A percentile compares a stretch with the other conserved stretches of the same genome.
These are phyloP conservation scores for Eospalax fontanierii DNA, from an alignment of 2,797 vertebrate genomes.

Conservation along the genomic window DNA sequence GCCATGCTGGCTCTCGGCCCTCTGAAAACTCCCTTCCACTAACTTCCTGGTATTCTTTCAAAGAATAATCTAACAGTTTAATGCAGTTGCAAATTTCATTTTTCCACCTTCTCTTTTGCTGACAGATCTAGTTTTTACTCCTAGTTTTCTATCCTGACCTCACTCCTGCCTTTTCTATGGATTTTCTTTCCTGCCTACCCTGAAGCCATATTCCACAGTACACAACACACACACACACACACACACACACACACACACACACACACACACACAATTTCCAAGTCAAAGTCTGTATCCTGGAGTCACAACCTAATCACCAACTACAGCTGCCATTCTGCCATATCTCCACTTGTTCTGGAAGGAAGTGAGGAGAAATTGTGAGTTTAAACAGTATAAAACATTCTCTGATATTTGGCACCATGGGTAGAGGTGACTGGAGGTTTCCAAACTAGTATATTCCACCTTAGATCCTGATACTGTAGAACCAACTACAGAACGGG, in stretches of 20 bases:
- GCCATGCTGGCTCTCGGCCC: neutral
- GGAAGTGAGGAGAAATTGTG: neutral
- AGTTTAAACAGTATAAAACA: neutral
- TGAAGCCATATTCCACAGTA: neutral
- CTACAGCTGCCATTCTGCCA: neutral
- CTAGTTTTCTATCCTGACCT: constrained; percentile 17
- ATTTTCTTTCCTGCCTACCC: neutral
- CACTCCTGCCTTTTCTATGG: no score
- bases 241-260: neutral
- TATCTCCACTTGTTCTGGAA: neutral
- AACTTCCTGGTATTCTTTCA: neutral
- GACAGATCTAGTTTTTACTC: neutral
- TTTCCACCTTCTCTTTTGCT: neutral
- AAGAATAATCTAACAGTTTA: neutral
- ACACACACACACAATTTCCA: neutral
- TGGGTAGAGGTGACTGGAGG: neutral
- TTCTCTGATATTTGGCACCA: neutral
- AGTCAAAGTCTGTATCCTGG: neutral
- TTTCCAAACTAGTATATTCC: neutral
- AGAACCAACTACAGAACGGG: neutral
- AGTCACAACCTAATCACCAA: neutral
- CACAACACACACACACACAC: neutral
- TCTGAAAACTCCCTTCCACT: neutral
- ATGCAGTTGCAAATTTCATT: constrained; percentile 3
- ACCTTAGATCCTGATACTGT: neutral